Conservation (phyloP, 2,797 vertebrate genomes). For the Falco novaeseelandiae region DNA sequence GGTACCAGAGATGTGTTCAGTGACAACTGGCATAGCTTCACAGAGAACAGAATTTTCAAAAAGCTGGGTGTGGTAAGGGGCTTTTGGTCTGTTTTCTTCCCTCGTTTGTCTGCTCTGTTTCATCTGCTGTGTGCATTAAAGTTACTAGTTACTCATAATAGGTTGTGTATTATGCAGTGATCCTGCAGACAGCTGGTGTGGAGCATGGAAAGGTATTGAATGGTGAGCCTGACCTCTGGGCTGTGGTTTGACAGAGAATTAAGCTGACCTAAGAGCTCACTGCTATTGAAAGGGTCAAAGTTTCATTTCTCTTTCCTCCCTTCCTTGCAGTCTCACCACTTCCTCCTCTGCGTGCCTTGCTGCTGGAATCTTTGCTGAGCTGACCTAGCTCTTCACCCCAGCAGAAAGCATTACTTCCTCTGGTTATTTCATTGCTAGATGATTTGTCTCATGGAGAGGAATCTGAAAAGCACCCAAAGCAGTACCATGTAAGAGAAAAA, state of each 20-base stretch:
- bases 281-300: background rate
- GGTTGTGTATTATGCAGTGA: background rate
- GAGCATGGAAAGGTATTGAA: background rate
- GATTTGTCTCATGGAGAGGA: background rate
- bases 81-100: fast-evolving
- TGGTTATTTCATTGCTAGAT: background rate
- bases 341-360: background rate
- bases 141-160: background rate
- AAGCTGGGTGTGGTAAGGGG: background rate
- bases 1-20: too few species aligned
- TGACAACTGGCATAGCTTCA: background rate
- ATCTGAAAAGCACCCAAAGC: background rate
- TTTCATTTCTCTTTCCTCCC: background rate
- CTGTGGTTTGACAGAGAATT: background rate
- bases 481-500: background rate
- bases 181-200: background rate
- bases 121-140: background rate
- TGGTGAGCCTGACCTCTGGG: background rate
- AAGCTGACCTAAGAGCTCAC: background rate
- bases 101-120: background rate
- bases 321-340: background rate
- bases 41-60: background rate
- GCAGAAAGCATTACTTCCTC: background rate
- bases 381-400: background rate
- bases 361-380: background rate